Conservation (phyloP, 2,888 invertebrate species). For the Hyppa rectilinea region DNA sequence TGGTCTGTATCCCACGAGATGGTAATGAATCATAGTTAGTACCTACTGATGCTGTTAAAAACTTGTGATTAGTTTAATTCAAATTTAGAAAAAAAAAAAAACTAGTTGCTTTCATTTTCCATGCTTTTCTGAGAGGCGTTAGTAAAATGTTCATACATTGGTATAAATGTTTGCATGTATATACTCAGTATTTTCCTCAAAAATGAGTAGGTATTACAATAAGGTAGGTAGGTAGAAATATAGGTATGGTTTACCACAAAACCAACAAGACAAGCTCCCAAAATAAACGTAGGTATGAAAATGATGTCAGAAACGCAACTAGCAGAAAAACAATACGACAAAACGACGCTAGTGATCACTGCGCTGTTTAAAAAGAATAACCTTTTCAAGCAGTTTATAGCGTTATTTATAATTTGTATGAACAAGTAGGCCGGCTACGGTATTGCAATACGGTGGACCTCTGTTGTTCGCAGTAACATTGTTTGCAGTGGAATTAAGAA, state of each 20-base stretch:
- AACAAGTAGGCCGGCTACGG: slow-evolving; percentile 80
- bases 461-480: slow-evolving; percentile 70
- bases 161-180: no score
- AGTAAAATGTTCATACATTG: no score
- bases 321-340: slow-evolving; percentile 51
- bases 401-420: slow-evolving; percentile 69
- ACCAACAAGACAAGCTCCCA: slow-evolving; percentile 17
- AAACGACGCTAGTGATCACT: slow-evolving; percentile 38
- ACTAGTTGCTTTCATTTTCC: background rate
- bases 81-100: no score
- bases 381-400: slow-evolving; percentile 53
- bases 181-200: background rate
- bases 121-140: slow-evolving; percentile 3
- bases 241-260: slow-evolving; percentile 11
- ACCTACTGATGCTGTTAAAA: background rate
- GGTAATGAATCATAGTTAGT: background rate
- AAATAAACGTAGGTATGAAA: slow-evolving; percentile 37
- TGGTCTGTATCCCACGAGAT: background rate
- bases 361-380: slow-evolving; percentile 31
- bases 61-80: background rate
- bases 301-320: slow-evolving; percentile 49
- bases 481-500: slow-evolving; percentile 80
- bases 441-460: slow-evolving; percentile 73
- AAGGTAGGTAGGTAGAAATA: no score
- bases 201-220: no score